Conservation (phyloP, 2,797 vertebrate genomes). For the Rhinatrema bivittatum region DNA sequence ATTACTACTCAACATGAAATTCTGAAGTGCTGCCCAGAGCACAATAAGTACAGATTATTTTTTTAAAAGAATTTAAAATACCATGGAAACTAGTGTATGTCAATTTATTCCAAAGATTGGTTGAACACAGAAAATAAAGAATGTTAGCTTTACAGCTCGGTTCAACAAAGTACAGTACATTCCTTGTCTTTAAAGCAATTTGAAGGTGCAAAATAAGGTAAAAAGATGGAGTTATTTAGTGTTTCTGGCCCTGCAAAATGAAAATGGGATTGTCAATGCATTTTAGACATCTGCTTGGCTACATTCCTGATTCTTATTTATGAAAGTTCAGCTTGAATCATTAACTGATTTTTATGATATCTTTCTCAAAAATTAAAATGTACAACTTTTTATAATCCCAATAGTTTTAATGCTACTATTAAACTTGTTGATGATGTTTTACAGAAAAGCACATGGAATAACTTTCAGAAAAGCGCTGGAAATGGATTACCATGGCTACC, state of each 20-base stretch:
- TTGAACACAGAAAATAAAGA: slow-evolving; percentile 5
- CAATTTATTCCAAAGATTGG: slow-evolving; percentile 6
- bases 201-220: too few species aligned
- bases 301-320: slow-evolving; percentile 17
- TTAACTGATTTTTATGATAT: slow-evolving; percentile 38
- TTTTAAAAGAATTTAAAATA: background rate
- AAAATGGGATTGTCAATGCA: too few species aligned
- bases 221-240: too few species aligned
- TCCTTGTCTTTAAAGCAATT: too few species aligned
- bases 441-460: slow-evolving; percentile 20
- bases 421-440: slow-evolving; percentile 25
- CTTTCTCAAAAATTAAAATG: slow-evolving; percentile 45
- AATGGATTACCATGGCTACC: slow-evolving; percentile 29
- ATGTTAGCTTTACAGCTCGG: slow-evolving; percentile 5
- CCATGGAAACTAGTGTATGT: slow-evolving; percentile 10
- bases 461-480: slow-evolving; percentile 20
- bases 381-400: slow-evolving; percentile 25
- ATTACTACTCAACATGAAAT: background rate
- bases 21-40: background rate
- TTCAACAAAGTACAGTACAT: too few species aligned
- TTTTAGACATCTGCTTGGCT: background rate
- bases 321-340: slow-evolving; percentile 11
- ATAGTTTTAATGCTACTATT: slow-evolving; percentile 36
- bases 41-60: too few species aligned
- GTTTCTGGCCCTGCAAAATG: too few species aligned